Evolutionary conservation across 2,113 vertebrate genomes (phyloP), one percentile per base, ranked within the genome.

Genomic region (Benitochromis conjunctus): DNA sequence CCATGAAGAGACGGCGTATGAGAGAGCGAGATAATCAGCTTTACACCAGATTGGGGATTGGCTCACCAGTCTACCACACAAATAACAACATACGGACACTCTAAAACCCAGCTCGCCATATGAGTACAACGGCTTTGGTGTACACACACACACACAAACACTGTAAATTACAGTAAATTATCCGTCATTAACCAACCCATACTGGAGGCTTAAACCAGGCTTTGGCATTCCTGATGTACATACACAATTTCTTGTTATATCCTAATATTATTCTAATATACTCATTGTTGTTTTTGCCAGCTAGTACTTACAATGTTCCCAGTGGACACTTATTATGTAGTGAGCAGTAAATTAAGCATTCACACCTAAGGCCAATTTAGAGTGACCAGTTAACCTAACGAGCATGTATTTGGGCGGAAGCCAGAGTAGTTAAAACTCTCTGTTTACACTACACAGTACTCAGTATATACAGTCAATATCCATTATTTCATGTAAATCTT

Each of bases 11-110:
- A 56, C 38, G 48, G 55, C 36, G 76, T 82, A 56, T 80, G 69
- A 46, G 55, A 79, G 66, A 79, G 79, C 76, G 78, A 85, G 83
- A 91, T 92, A 90, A 93, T 88, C 91, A 89, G 93, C 91, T 94
- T 88, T 80, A 86, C 71, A 83, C 31, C 80, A 86, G 66, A 86
- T 54, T 77, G 77, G 76, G 83, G 79, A 92, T 89, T 90, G 80
- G 86, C 84, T 84, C 78, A 56, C 64, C 53, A 82, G 79, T 69
- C 74, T 56, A 71, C 21, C 80, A 64, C 24, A 77, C 74, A 88
- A 88, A 90, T 18, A 82, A 79, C 62, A 86, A 82, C 89, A 92
- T 79, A 88, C 31, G 29, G 74, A 85, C 62, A 36, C 57, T 80
- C 79, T 71, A 41, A 71, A 89, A 88, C 41, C 55, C 48, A 87